A percentile compares a stretch with the other conserved stretches of the same genome.
Conservation (phyloP, 2,888 invertebrate genomes). For the Microchrysa polita region DNA sequence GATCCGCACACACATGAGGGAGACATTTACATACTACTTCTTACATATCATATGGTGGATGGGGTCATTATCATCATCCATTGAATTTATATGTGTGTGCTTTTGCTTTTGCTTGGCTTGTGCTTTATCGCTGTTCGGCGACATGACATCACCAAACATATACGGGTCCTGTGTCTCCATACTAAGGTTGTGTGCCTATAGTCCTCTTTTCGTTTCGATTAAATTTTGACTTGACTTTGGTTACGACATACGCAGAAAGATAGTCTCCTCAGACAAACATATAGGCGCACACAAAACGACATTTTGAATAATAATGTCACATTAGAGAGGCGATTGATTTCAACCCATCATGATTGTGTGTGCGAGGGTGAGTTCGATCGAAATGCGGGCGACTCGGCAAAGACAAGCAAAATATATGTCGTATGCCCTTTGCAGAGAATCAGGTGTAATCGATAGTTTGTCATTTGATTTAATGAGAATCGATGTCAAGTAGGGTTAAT, state of each 20-base stretch:
- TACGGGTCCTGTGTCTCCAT: neutral
- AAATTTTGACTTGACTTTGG: slow-evolving; percentile 7
- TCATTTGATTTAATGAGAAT: slow-evolving; percentile 5
- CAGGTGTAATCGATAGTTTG: slow-evolving; percentile 13
- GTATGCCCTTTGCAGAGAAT: neutral
- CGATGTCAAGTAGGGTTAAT: slow-evolving; percentile 14
- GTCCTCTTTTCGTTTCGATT: neutral
- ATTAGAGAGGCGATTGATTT: slow-evolving; percentile 38
- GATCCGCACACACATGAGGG: neutral
- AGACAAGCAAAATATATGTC: too few relatives aligned
- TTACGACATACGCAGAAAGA: neutral
- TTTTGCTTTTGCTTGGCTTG: neutral
- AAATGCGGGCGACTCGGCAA: neutral
- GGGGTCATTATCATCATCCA: slow-evolving; percentile 2
- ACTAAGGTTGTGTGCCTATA: too few relatives aligned
- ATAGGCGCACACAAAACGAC: slow-evolving; percentile 14
- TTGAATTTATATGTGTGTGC: slow-evolving; percentile 4
- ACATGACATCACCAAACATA: too few relatives aligned
- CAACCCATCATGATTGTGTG: too few relatives aligned
- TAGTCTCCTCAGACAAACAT: too few relatives aligned
- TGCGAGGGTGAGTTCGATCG: too few relatives aligned
- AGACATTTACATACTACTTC: neutral
- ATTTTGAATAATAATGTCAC: slow-evolving; percentile 40
- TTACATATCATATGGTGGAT: too few relatives aligned
- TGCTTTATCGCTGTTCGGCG: too few relatives aligned